A percentile compares a stretch with the other conserved stretches of the same genome.
Evolutionary conservation across 2,888 invertebrate genomes (phyloP).

Genomic region (Pollenia amentaria): DNA sequence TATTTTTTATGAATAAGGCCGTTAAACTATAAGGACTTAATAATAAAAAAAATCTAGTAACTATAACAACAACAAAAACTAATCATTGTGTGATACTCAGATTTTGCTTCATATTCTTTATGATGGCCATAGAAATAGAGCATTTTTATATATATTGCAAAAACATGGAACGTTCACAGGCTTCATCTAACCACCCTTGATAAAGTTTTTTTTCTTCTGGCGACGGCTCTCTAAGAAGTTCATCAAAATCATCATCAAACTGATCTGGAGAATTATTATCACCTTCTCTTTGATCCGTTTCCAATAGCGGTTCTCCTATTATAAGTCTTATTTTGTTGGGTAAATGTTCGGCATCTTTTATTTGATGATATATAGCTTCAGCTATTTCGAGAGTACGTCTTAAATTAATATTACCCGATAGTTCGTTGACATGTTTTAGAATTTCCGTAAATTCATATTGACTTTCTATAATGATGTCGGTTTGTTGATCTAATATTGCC

Average conservation of each 20-base stretch:
- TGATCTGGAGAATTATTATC: slow-evolving; percentile 78
- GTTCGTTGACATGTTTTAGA: slow-evolving; percentile 97
- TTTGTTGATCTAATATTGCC: slow-evolving; percentile 96
- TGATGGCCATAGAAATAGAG: slow-evolving; percentile 1
- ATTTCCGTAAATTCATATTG: slow-evolving; percentile 98
- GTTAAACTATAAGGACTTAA: no score
- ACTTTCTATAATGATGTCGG: slow-evolving; percentile 93
- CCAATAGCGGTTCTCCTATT: slow-evolving; percentile 87
- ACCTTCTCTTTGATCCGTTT: slow-evolving; percentile 70
- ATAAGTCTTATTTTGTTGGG: slow-evolving; percentile 90
- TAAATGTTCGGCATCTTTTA: slow-evolving; percentile 89
- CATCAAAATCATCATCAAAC: slow-evolving; percentile 83
- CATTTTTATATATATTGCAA: slow-evolving; percentile 78
- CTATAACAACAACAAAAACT: slow-evolving; percentile 22
- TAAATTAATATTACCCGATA: slow-evolving; percentile 94
- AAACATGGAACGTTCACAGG: slow-evolving; percentile 83
- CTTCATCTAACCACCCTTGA: slow-evolving; percentile 83
- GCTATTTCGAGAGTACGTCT: slow-evolving; percentile 93
- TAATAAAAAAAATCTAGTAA: slow-evolving; percentile 8
- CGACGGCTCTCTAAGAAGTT: slow-evolving; percentile 79
- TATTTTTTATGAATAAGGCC: no score
- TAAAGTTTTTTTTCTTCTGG: slow-evolving; percentile 82
- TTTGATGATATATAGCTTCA: slow-evolving; percentile 96
- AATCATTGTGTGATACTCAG: slow-evolving; percentile 29
- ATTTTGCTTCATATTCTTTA: background rate